Evolutionary conservation across 2,113 vertebrate genomes (phyloP).

Genomic region (Nothobranchius furzeri): DNA sequence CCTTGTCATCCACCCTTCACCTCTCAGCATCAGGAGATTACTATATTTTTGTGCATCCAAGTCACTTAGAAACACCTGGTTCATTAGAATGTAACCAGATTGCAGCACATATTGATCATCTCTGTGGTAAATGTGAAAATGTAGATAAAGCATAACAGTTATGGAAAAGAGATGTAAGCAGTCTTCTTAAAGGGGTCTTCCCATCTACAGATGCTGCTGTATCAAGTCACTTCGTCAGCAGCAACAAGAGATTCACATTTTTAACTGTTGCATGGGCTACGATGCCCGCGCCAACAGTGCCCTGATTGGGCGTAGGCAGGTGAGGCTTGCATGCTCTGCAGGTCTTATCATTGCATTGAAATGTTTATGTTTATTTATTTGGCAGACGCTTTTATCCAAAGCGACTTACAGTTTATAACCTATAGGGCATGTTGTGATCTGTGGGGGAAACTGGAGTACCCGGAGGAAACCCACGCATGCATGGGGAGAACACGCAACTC

Average conservation of each 20-base stretch:
- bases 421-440: too few relatives aligned
- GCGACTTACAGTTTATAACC: too few relatives aligned
- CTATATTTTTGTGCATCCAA: too few relatives aligned
- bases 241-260: slow-evolving; percentile 44
- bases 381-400: too few relatives aligned
- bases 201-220: slow-evolving; percentile 8
- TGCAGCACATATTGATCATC: background rate
- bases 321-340: slow-evolving; percentile 7
- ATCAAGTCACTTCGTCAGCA: slow-evolving; percentile 47
- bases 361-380: background rate
- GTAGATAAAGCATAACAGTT: background rate
- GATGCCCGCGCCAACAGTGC: background rate
- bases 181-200: background rate
- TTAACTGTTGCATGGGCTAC: slow-evolving; percentile 31
- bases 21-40: too few relatives aligned
- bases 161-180: background rate
- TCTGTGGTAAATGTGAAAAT: slow-evolving; percentile 1
- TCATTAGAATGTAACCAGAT: slow-evolving; percentile 28
- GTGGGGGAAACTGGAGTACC: too few relatives aligned
- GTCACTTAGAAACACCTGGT: background rate
- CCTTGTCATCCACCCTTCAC: too few relatives aligned
- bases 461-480: too few relatives aligned
- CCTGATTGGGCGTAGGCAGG: slow-evolving; percentile 10
- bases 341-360: slow-evolving; percentile 11
- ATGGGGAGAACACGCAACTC: too few relatives aligned